Base-by-base conservation (phyloP, 2,888 invertebrate species). In the Caenorhabditis imperialis region DNA sequence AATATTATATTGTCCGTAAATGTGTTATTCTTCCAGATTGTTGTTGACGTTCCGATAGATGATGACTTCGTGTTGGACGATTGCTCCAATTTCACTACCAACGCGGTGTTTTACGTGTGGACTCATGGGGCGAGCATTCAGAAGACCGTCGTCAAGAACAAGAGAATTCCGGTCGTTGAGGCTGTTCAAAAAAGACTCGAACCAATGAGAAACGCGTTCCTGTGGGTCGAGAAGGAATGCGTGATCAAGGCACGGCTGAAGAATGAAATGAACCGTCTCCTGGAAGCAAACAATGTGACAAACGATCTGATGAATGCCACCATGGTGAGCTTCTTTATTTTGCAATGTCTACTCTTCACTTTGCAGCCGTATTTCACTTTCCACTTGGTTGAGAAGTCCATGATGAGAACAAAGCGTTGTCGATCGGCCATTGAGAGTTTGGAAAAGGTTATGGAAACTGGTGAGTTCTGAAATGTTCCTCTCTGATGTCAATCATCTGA, bases 281-380 rank as follows among this genome's bases (percentile, higher is more conserved):
- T 22, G 22, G 14, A 4, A 22, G 2, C 20, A 0, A 6, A 37
- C 0, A 25, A 25, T 6, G 20, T 42, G 4, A 30, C 44, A 1
- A 51, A 37, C 6, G 30, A 20, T 14, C 27, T 62, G 27, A 22
- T 45, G 3, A n/a, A 37, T 6, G 7, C 40, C 3, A 27, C 16
- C 0, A 14, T 50, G 27, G 61, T 51, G 25, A 33, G n/a, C 22
- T 44, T n/a, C n/a, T 20, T 2, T n/a, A 54, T 6, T 8, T 6
- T 23, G 16, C 38, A 14, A 16, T 7, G 8, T 7, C 40, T 18
- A 0, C 12, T 20, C 23, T 48, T 14, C 18, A 25, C 14, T 30
- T 45, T 44, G n/a, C 57, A 57, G 57, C 12, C 22, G 8, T 37
- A 40, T 18, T 47, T 57, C 8, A 33, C 45, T 10, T 14, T 57